Base-by-base conservation (phyloP, 2,888 invertebrate genomes). In the Amiota mariae region DNA sequence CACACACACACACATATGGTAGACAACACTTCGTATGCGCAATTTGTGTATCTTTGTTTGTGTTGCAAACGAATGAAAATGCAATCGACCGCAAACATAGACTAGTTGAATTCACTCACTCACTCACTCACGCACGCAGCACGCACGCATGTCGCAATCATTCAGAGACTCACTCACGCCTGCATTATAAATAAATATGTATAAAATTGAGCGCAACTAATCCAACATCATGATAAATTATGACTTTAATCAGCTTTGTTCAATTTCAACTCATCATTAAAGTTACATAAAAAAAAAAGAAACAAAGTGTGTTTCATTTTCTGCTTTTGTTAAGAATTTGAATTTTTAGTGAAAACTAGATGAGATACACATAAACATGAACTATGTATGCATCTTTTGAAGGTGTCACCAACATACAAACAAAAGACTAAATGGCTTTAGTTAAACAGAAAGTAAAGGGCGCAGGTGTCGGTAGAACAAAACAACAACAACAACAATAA, bases 201-300 rank as follows among this genome's bases (percentile, higher is more conserved):
- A 81, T 82, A 76, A 81, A 85, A 85, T 85, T 83, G 81, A 86
- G 81, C 83, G 77, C 78, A 77, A 76, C 86, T 85, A 84, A 84
- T 86, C 86, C 85, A 79, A 75, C 80, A 73, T 75, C 79, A 78
- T 84, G 85, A 84, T 84, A 84, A 84, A 84, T 86, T 84, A 84
- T 84, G 84, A 85, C 84, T 84, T 85, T 82, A 85, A 85, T 79
- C 86, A 80, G 85, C 87, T 85, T 84, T 86, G 85, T 84, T 79
- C 79, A 81, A 79, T 84, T 85, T 84, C 85, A 84, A 80, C 84
- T 85, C 85, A 80, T 85, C 86, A 79, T 86, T 77, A 81, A 66
- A 66, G 72, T 70, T 71, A 67, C 3, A 48, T 49, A 71, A 49
- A 47, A 61, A 56, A 24, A 47, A 20, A 59, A 73, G 51, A 75